These are phyloP conservation scores for Petaurus breviceps DNA, from an alignment of 2,113 vertebrate genomes.

Conservation along the genomic window DNA sequence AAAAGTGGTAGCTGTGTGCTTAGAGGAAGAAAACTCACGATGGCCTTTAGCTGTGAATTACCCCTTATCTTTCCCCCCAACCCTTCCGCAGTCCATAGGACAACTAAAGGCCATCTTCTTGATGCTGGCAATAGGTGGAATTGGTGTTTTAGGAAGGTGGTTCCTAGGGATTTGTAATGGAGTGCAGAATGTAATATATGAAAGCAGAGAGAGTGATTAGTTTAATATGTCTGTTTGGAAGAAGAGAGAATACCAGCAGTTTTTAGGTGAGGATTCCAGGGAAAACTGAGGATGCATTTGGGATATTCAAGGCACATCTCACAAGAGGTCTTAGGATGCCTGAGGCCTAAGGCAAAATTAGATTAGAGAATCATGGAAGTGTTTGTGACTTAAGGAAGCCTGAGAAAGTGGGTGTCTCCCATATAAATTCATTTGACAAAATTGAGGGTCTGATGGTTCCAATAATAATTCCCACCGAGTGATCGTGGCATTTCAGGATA, in stretches of 20 bases:
- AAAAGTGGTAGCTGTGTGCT: neutral
- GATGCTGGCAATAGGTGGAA: neutral
- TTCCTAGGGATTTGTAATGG: neutral
- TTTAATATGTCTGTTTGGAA: neutral
- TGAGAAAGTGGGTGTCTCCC: too few species aligned
- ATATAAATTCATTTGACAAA: too few species aligned
- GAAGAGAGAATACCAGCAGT: neutral
- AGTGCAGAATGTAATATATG: neutral
- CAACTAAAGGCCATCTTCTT: neutral
- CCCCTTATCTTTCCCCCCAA: neutral
- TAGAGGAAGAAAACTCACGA: neutral
- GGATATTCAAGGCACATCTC: neutral
- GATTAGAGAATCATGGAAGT: too few species aligned
- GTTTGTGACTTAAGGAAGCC: too few species aligned
- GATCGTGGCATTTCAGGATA: too few species aligned
- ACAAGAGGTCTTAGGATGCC: neutral
- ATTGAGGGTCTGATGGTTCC: too few species aligned
- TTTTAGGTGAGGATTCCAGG: neutral
- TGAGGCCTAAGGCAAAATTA: too few species aligned
- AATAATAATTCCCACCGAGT: too few species aligned
- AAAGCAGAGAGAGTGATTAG: neutral
- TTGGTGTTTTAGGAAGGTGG: neutral
- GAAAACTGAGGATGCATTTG: neutral
- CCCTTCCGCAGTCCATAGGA: neutral
- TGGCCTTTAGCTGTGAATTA: neutral